phyloP scores from a whole-genome alignment of 2,113 vertebrate genomes.

The Brachyhypopomus gauderio region DNA sequence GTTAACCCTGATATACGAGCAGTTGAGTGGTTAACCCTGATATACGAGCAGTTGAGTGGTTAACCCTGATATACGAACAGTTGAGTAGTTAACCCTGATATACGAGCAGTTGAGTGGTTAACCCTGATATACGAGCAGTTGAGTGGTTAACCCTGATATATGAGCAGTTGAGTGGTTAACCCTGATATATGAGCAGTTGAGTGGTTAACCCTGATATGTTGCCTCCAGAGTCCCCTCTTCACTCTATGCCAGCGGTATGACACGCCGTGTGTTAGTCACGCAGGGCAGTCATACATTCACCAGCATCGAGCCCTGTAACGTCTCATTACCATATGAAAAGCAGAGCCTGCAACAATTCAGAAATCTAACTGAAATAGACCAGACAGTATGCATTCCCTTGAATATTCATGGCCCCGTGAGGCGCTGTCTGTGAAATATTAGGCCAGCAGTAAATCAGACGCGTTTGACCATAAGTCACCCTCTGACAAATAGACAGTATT shows the following conservation, averaged over 20 bases:
- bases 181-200: background rate
- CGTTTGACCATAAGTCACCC: conserved; percentile 1
- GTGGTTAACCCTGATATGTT: background rate
- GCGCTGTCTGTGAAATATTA: conserved; percentile 27
- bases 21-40: background rate
- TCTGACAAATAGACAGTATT: background rate
- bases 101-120: too few species aligned
- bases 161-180: too few species aligned
- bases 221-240: background rate
- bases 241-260: background rate
- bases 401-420: conserved; percentile 46
- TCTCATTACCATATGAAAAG: conserved; percentile 36
- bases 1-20: too few species aligned
- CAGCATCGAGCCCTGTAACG: background rate
- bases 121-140: too few species aligned
- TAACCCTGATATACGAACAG: too few species aligned
- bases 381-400: background rate
- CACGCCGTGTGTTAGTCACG: background rate
- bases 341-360: conserved; percentile 4
- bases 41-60: too few species aligned
- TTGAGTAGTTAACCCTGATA: too few species aligned
- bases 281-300: conserved; percentile 8
- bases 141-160: too few species aligned
- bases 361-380: background rate
- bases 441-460: background rate